Evolutionary conservation across 2,888 invertebrate genomes (phyloP).

Genomic region (Dromius quadrimaculatus): DNA sequence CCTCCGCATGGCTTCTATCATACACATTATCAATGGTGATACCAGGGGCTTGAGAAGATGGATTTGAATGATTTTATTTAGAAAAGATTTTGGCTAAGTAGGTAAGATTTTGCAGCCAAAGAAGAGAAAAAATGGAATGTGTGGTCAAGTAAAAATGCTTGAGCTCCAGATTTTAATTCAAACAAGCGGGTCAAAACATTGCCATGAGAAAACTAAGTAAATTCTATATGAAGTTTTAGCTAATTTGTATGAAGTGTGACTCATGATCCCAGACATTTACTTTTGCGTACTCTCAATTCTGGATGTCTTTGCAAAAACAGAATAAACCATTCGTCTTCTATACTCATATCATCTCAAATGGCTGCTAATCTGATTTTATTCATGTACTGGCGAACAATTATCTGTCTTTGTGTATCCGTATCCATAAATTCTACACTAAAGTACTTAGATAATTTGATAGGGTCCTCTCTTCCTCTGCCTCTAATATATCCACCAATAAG

Average conservation of each 20-base stretch:
- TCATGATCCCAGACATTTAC: slow-evolving; percentile 32
- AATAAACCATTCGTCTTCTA: slow-evolving; percentile 33
- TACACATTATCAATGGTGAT: neutral
- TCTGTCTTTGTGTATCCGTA: slow-evolving; percentile 10
- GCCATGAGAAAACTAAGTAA: slow-evolving; percentile 9
- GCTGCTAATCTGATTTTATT: slow-evolving; percentile 1
- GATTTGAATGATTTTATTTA: neutral
- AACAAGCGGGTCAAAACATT: slow-evolving; percentile 22
- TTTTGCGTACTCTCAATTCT: slow-evolving; percentile 32
- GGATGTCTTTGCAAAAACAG: slow-evolving; percentile 31
- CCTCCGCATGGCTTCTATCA: slow-evolving; percentile 3
- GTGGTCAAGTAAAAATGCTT: slow-evolving; percentile 11
- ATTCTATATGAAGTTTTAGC: slow-evolving; percentile 36
- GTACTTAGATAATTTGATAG: no score
- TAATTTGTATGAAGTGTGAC: slow-evolving; percentile 46
- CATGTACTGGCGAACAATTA: neutral
- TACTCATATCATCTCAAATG: slow-evolving; percentile 17
- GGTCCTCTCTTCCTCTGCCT: no score
- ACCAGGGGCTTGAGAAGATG: neutral
- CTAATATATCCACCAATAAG: no score
- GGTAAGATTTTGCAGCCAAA: slow-evolving; percentile 5
- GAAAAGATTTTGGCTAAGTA: slow-evolving; percentile 16
- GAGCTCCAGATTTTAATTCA: slow-evolving; percentile 23
- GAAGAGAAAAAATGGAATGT: slow-evolving; percentile 12
- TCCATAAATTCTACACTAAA: neutral